Evolutionary conservation across 2,797 vertebrate species (phyloP).

Genomic region (Garrulus glandarius): DNA sequence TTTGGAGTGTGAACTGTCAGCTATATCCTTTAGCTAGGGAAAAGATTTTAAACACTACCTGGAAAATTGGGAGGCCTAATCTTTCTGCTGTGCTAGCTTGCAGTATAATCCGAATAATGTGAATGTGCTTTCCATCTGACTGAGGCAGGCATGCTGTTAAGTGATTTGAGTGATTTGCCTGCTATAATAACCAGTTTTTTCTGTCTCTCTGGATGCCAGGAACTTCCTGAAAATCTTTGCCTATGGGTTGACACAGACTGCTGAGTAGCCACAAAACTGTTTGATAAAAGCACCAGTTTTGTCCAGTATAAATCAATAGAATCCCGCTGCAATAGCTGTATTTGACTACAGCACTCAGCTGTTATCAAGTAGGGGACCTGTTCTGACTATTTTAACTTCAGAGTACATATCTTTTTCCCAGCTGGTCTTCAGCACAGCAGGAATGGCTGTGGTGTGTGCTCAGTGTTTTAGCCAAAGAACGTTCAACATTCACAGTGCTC

Average conservation of each 20-base stretch:
- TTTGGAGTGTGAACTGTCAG: constrained; percentile 69
- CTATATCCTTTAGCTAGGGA: constrained; percentile 68
- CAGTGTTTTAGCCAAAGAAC: constrained; percentile 30
- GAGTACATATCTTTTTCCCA: constrained; percentile 27
- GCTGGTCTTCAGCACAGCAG: constrained; percentile 16
- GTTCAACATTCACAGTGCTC: not conserved
- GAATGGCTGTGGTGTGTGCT: not conserved
- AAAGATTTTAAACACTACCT: constrained; percentile 72
- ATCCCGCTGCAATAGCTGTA: constrained; percentile 30
- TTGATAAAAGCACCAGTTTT: constrained; percentile 65
- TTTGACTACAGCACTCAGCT: constrained; percentile 38
- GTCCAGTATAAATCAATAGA: constrained; percentile 64
- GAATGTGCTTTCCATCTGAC: constrained; percentile 69
- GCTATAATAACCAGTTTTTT: constrained; percentile 64
- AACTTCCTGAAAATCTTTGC: constrained; percentile 64
- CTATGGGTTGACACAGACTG: constrained; percentile 57
- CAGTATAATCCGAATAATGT: constrained; percentile 65
- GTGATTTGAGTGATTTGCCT: constrained; percentile 68
- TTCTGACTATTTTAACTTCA: constrained; percentile 54
- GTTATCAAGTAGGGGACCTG: constrained; percentile 43
- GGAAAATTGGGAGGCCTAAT: constrained; percentile 68
- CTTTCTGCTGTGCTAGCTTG: constrained; percentile 65
- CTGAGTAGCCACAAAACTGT: constrained; percentile 64
- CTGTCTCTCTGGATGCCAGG: constrained; percentile 57
- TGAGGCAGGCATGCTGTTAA: constrained; percentile 65